Evolutionary conservation across 2,888 invertebrate species (phyloP).

Genomic region (Sepiola atlantica): DNA sequence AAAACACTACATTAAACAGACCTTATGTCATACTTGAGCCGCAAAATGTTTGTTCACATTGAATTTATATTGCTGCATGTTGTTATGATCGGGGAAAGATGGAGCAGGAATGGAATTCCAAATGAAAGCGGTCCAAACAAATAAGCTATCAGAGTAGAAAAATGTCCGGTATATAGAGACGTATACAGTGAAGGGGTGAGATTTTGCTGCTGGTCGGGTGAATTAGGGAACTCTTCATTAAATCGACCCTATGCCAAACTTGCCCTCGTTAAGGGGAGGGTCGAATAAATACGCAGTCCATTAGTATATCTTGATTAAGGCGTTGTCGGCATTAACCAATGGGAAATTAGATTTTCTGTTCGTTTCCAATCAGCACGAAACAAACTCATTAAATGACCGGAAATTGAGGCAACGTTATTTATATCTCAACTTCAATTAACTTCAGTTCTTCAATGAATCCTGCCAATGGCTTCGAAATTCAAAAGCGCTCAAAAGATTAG

Average conservation of each 20-base stretch:
- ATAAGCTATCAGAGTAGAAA: no score
- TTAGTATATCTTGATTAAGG: background rate
- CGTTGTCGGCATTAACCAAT: background rate
- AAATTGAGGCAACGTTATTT: background rate
- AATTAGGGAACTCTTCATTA: background rate
- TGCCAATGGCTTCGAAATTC: background rate
- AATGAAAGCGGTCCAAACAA: no score
- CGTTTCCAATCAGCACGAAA: background rate
- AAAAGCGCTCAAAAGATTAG: background rate
- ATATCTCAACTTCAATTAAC: conserved; percentile 4
- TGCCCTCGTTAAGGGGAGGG: background rate
- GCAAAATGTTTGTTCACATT: no score
- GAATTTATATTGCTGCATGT: no score
- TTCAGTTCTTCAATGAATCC: background rate
- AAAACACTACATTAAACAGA: no score
- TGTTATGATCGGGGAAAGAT: no score
- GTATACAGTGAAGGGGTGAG: no score
- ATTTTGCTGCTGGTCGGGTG: background rate
- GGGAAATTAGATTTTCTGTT: background rate
- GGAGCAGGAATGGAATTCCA: no score
- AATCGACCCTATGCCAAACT: background rate
- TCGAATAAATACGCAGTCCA: background rate
- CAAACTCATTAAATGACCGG: conserved; percentile 20
- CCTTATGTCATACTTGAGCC: no score
- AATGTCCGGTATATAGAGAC: no score